Evolutionary conservation across 2,797 vertebrate genomes (phyloP), one percentile per base, ranked within the genome.

Genomic region (Pipistrellus nathusii): DNA sequence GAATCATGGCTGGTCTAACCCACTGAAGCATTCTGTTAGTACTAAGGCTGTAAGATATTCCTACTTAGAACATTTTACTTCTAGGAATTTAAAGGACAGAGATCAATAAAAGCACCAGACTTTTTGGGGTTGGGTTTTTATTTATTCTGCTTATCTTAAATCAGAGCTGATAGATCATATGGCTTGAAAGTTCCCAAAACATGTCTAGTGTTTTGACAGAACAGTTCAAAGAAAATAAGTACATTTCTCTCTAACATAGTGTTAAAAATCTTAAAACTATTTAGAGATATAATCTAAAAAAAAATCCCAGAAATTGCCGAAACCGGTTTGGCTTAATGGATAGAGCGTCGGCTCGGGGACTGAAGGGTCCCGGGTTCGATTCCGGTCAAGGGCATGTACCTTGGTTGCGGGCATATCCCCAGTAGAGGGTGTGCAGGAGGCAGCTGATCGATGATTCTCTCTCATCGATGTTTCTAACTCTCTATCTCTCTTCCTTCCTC

Each of bases 271-370:
- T 73, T 66, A 20, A 69, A 84, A 35, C 5, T 35, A 71, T 62
- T 81, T 94, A 87, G 48, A 48, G 20, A 91, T 83, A 32, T 84
- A 44, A 87, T 75, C 32, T 87, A 92, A 91, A 93, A 48, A 53
- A 20, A 57, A 92, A n/a, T n/a, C n/a, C n/a, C n/a, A n/a, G n/a
- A n/a, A n/a, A n/a, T n/a, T n/a, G n/a, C n/a, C n/a, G n/a, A n/a
- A n/a, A n/a, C n/a, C n/a, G n/a, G n/a, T n/a, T n/a, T n/a, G n/a
- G n/a, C n/a, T n/a, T n/a, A n/a, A n/a, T n/a, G n/a, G n/a, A n/a
- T n/a, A n/a, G n/a, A n/a, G n/a, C n/a, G n/a, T n/a, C n/a, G n/a
- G n/a, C n/a, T n/a, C n/a, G n/a, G n/a, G n/a, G n/a, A n/a, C n/a
- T n/a, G n/a, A n/a, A n/a, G n/a, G n/a, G n/a, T n/a, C n/a, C n/a